Percentiles rank a stretch among this genome's conserved stretches.
Conservation (phyloP, 2,797 vertebrate genomes). For the Manis javanica region DNA sequence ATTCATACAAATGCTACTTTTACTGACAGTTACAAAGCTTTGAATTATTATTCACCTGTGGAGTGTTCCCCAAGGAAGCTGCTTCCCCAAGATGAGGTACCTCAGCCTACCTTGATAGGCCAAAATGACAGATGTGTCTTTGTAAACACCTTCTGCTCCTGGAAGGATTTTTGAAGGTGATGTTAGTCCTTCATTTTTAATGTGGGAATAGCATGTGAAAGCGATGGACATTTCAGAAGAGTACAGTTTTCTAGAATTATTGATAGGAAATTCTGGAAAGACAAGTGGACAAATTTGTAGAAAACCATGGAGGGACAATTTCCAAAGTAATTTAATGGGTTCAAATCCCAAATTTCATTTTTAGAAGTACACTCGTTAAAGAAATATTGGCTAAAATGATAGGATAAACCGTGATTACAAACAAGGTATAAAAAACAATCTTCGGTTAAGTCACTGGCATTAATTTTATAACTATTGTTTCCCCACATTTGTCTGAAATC, state of each 20-base stretch:
- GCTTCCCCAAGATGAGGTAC: not conserved
- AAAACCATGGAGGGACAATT: not conserved
- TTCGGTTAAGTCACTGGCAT: not conserved
- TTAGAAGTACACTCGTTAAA: not conserved
- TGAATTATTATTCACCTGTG: constrained; percentile 11
- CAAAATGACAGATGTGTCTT: constrained; percentile 8
- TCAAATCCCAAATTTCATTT: not conserved
- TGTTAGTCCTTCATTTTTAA: not conserved
- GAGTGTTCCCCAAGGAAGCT: not conserved
- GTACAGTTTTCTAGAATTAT: not conserved
- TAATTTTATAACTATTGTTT: not conserved
- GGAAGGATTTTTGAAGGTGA: constrained; percentile 39
- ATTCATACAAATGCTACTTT: constrained; percentile 3
- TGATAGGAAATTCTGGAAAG: not conserved
- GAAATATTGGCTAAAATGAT: not conserved
- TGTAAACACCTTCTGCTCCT: not conserved
- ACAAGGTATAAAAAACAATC: not conserved
- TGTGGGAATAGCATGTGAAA: not conserved
- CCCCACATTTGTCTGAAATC: not conserved
- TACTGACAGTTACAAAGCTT: constrained; percentile 20
- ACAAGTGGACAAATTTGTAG: not conserved
- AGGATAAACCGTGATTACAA: not conserved
- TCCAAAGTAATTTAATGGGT: not conserved
- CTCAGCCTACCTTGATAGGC: not conserved
- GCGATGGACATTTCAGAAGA: not conserved